Evolutionary conservation across 2,113 vertebrate genomes (phyloP).

Genomic region (Salvator merianae): DNA sequence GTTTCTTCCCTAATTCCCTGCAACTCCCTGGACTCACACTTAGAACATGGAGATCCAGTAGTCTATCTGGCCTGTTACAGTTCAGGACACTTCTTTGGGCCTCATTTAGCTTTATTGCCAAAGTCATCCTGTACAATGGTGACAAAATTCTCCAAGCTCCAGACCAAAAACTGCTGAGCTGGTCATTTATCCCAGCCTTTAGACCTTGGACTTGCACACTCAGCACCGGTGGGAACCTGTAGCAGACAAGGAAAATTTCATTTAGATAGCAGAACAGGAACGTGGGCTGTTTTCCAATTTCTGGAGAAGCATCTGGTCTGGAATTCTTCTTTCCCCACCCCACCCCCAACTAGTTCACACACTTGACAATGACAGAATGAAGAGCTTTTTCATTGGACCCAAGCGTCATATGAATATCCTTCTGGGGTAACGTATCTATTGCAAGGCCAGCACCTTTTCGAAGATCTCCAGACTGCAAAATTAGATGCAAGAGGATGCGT

Average conservation of each 20-base stretch:
- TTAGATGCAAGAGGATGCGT: too few relatives aligned
- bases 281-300: background rate
- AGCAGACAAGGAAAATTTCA: background rate
- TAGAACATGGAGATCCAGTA: too few relatives aligned
- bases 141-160: slow-evolving; percentile 8
- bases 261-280: background rate
- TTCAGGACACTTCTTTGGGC: background rate
- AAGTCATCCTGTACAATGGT: background rate
- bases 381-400: too few relatives aligned
- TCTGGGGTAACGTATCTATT: too few relatives aligned
- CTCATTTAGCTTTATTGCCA: rapidly evolving
- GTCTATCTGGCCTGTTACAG: background rate
- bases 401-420: too few relatives aligned
- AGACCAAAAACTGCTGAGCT: slow-evolving; percentile 1
- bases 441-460: too few relatives aligned
- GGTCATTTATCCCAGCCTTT: slow-evolving; percentile 1
- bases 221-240: background rate
- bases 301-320: background rate
- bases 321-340: background rate
- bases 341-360: too few relatives aligned
- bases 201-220: slow-evolving; percentile 17
- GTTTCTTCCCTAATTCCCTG: too few relatives aligned
- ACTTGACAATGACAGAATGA: too few relatives aligned
- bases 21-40: too few relatives aligned
- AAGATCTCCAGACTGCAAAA: too few relatives aligned